These are phyloP conservation scores for Hofmannophila pseudospretella DNA, from an alignment of 2,888 invertebrate genomes.

Conservation along the genomic window DNA sequence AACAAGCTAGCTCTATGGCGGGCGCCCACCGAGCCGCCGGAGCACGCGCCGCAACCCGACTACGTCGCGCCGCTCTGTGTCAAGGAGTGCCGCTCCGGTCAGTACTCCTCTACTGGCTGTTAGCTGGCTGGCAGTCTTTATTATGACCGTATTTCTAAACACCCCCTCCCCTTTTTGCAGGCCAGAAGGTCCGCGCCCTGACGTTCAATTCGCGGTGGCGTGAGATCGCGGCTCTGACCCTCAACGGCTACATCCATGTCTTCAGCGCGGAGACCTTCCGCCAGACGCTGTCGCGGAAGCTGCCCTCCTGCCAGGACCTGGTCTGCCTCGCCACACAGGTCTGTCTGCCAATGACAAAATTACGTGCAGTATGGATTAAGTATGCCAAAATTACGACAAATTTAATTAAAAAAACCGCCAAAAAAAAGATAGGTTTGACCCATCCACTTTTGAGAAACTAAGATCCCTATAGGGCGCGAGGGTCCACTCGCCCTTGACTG, in stretches of 20 bases:
- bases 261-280: conserved; percentile 94
- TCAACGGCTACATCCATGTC: conserved; percentile 96
- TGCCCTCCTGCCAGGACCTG: conserved; percentile 94
- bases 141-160: too few relatives aligned
- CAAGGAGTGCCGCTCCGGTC: conserved; percentile 84
- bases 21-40: conserved; percentile 74
- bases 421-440: too few relatives aligned
- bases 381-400: too few relatives aligned
- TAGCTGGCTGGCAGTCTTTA: too few relatives aligned
- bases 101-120: too few relatives aligned
- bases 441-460: too few relatives aligned
- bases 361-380: too few relatives aligned
- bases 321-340: conserved; percentile 90
- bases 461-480: too few relatives aligned
- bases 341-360: too few relatives aligned
- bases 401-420: too few relatives aligned
- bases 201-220: conserved; percentile 91
- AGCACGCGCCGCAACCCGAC: conserved; percentile 30
- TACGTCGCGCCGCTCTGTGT: conserved; percentile 83
- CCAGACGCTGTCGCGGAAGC: conserved; percentile 90
- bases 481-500: too few relatives aligned
- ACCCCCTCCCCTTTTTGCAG: too few relatives aligned
- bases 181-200: conserved; percentile 87
- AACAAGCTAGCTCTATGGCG: conserved; percentile 94
- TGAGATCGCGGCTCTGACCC: conserved; percentile 93